A percentile compares a stretch with the other conserved stretches of the same genome.
Evolutionary conservation across 92 coral and sea anemone genomes (phyloP).

Genomic region (Actinernus sp.): DNA sequence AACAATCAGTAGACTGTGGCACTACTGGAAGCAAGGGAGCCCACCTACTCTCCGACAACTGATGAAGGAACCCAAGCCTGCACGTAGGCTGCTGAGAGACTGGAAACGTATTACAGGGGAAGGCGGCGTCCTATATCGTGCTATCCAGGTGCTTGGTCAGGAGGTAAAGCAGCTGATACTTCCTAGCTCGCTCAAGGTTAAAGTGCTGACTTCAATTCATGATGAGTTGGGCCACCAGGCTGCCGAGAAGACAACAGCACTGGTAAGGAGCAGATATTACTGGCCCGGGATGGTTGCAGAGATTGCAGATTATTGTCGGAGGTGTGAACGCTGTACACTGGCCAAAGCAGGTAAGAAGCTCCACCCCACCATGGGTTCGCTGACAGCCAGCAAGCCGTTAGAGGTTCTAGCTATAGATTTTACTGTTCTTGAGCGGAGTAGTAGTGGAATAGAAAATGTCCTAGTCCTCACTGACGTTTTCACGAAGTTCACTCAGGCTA

Average conservation of each 20-base stretch:
- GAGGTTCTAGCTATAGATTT: conserved; percentile 72
- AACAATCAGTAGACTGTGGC: conserved; percentile 41
- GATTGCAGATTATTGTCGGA: conserved; percentile 40
- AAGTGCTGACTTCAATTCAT: conserved; percentile 46
- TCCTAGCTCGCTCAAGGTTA: conserved; percentile 36
- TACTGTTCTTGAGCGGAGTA: conserved; percentile 54
- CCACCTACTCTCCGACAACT: conserved; percentile 62
- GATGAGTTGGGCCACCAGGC: conserved; percentile 68
- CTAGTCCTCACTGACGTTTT: conserved; percentile 71
- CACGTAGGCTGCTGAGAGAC: conserved; percentile 40
- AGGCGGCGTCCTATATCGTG: conserved; percentile 52
- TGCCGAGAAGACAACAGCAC: conserved; percentile 27
- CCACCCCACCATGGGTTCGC: conserved; percentile 58
- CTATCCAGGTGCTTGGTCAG: conserved; percentile 1
- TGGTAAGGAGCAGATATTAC: conserved; percentile 28
- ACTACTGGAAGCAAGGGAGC: conserved; percentile 39
- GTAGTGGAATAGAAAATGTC: conserved; percentile 58
- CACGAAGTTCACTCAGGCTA: conserved; percentile 42
- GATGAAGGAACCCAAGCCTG: conserved; percentile 50
- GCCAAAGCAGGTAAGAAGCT: conserved; percentile 69
- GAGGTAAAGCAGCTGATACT: conserved; percentile 54
- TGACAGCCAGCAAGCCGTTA: conserved; percentile 54
- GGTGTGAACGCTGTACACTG: conserved; percentile 52
- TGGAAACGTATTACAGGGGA: conserved; percentile 50
- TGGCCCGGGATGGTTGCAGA: conserved; percentile 50